phyloP scores from a whole-genome alignment of 2,888 invertebrate species.

The Andrena minutula region DNA sequence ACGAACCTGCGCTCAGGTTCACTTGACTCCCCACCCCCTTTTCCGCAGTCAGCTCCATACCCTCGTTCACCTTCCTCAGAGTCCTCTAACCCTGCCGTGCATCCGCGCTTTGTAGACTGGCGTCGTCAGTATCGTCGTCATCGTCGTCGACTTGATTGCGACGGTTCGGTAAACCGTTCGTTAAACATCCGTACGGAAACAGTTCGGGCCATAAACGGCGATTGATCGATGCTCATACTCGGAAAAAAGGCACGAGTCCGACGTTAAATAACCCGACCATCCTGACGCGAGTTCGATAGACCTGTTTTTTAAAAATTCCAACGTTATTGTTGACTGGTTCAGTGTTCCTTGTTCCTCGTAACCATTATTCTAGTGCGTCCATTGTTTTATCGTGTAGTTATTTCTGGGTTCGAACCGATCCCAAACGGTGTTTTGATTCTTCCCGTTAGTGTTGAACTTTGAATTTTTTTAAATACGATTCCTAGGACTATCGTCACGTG shows the following conservation, averaged over 20 bases:
- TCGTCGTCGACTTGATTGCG: constrained; percentile 50
- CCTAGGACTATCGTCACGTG: constrained; percentile 57
- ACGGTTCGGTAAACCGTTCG: constrained; percentile 19
- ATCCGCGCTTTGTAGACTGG: constrained; percentile 63
- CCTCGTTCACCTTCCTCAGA: constrained; percentile 53
- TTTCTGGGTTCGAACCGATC: neutral
- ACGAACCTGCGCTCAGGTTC: constrained; percentile 72
- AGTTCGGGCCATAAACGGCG: neutral
- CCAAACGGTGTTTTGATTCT: constrained; percentile 3
- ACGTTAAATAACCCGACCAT: constrained; percentile 1
- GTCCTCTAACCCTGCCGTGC: constrained; percentile 63
- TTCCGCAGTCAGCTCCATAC: constrained; percentile 33
- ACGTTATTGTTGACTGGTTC: constrained; percentile 22
- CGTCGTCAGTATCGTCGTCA: constrained; percentile 64
- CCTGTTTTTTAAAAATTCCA: constrained; percentile 6
- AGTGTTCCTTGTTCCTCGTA: constrained; percentile 18
- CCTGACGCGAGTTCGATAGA: neutral
- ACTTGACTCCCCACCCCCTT: constrained; percentile 47
- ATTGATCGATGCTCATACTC: neutral
- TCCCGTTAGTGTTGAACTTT: neutral
- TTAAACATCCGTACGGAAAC: neutral
- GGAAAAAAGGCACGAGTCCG: neutral
- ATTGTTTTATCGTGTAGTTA: neutral
- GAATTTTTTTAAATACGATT: constrained; percentile 15
- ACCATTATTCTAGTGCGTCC: constrained; percentile 1